These are phyloP conservation scores for Mormyrus proboscirostris DNA, from an alignment of 2,797 vertebrate genomes.

Conservation along the genomic window DNA sequence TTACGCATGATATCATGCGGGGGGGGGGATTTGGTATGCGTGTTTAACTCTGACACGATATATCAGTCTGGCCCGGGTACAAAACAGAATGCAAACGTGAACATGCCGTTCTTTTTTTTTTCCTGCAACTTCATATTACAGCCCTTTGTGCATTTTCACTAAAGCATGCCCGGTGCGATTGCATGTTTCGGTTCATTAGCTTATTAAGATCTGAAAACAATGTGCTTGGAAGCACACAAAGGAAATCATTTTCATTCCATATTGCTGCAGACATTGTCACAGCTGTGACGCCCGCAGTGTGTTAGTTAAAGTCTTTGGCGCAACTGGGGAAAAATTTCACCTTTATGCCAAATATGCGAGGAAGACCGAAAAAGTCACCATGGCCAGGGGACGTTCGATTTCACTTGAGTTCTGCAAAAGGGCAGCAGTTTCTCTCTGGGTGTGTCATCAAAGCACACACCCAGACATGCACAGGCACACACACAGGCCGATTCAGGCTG, in stretches of 20 bases:
- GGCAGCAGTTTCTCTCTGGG: background rate
- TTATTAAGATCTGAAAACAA: constrained; percentile 7
- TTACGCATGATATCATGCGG: background rate
- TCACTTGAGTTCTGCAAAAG: background rate
- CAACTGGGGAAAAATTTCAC: background rate
- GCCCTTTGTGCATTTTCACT: background rate
- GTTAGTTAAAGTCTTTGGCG: background rate
- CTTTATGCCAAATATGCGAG: background rate
- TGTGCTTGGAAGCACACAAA: background rate
- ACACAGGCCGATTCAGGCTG: constrained; percentile 39
- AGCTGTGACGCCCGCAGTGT: background rate
- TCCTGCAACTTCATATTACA: background rate
- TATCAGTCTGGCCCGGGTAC: background rate
- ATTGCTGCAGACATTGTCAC: background rate
- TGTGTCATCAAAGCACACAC: background rate
- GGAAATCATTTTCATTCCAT: background rate
- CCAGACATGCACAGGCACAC: background rate
- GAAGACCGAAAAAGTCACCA: background rate
- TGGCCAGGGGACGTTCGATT: background rate
- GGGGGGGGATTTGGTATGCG: background rate
- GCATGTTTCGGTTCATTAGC: background rate
- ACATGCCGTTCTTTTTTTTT: background rate
- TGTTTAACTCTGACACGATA: background rate
- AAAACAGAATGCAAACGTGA: background rate
- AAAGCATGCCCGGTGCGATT: background rate